These are phyloP conservation scores for Rhagonycha fulva DNA, from an alignment of 2,888 invertebrate species.

Conservation along the genomic window DNA sequence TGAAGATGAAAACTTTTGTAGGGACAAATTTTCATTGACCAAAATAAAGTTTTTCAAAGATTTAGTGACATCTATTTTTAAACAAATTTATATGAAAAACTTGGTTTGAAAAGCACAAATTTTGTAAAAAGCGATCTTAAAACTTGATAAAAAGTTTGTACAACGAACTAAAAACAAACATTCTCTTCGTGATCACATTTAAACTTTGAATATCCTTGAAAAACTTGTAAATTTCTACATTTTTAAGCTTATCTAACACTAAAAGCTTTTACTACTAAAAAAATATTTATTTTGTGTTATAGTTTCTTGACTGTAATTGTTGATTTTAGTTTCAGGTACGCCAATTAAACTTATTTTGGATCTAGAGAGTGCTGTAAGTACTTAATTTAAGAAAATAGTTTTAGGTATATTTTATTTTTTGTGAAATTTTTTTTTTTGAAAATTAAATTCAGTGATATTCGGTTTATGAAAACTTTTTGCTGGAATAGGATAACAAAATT, in stretches of 20 bases:
- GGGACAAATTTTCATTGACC: background rate
- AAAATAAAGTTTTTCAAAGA: background rate
- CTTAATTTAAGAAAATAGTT: background rate
- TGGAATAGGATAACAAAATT: too few relatives aligned
- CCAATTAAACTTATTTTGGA: background rate
- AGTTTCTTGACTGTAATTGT: background rate
- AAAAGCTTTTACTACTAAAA: background rate
- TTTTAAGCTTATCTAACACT: background rate
- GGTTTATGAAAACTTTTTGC: too few relatives aligned
- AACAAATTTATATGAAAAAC: background rate
- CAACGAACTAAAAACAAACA: constrained; percentile 8
- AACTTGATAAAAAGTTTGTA: constrained; percentile 7
- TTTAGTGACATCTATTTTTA: background rate
- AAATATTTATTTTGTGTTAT: background rate
- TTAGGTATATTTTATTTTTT: too few relatives aligned
- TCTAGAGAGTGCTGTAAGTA: background rate
- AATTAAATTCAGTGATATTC: too few relatives aligned
- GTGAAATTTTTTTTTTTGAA: background rate
- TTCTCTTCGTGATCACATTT: constrained; percentile 6
- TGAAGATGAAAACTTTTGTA: background rate
- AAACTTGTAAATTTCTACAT: background rate
- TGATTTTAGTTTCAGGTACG: background rate
- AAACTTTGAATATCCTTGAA: background rate
- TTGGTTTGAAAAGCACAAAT: background rate
- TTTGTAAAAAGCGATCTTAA: background rate